These are phyloP conservation scores for Caenorhabditis angaria DNA, from an alignment of 2,888 invertebrate genomes.

Conservation along the genomic window DNA sequence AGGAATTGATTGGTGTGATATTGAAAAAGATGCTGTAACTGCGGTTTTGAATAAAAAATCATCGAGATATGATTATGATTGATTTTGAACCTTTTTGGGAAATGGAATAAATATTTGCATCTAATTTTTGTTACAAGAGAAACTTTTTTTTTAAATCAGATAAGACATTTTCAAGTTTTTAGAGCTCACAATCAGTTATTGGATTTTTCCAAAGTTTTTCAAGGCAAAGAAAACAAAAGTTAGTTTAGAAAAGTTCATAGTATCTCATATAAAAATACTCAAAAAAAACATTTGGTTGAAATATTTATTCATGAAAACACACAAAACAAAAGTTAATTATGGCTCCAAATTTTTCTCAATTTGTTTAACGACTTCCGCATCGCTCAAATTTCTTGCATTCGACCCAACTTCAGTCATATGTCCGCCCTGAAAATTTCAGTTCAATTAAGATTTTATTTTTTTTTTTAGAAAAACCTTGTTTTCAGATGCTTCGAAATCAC, in stretches of 20 bases:
- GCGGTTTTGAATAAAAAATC: slow-evolving; percentile 12
- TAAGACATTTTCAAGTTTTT: no score
- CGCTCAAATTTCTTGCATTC: background rate
- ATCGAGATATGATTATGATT: background rate
- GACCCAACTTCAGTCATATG: background rate
- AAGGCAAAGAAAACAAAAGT: no score
- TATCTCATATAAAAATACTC: no score
- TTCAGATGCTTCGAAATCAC: background rate
- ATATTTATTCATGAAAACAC: no score
- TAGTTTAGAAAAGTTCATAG: no score
- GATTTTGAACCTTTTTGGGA: background rate
- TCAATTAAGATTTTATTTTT: no score
- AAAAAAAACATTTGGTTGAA: no score
- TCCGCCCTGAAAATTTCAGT: background rate
- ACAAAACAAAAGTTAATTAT: background rate
- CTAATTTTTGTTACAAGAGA: no score
- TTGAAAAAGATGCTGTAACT: slow-evolving; percentile 24
- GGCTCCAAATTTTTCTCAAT: background rate
- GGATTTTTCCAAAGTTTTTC: no score
- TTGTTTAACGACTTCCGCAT: background rate
- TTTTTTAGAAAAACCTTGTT: background rate
- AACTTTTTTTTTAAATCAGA: no score
- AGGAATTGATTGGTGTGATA: slow-evolving; percentile 29
- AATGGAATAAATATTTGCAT: background rate
- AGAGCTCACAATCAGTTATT: no score